Evolutionary conservation across 2,888 invertebrate genomes (phyloP).

Genomic region (Zhengitettix transpicula): DNA sequence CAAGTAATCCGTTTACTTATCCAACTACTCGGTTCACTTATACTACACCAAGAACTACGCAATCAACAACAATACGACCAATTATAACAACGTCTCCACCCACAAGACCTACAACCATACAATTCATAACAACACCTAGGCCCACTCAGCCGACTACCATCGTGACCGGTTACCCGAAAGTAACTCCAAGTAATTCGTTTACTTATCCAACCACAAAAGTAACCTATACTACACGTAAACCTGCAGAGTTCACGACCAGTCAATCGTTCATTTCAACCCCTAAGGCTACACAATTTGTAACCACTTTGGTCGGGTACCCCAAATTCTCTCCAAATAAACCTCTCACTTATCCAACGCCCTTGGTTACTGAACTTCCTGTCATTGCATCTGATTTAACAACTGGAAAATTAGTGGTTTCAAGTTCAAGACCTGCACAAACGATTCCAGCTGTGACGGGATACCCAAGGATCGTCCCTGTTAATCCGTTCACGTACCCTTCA

Average conservation of each 20-base stretch:
- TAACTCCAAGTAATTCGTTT: neutral
- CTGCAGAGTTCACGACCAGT: neutral
- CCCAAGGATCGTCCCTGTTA: neutral
- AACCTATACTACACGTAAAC: neutral
- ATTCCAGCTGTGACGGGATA: neutral
- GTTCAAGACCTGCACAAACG: neutral
- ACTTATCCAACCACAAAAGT: neutral
- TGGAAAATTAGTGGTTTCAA: neutral
- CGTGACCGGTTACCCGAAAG: neutral
- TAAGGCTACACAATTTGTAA: neutral
- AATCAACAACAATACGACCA: neutral
- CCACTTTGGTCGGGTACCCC: neutral
- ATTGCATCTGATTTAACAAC: neutral
- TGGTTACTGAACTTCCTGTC: no score
- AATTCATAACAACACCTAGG: no score
- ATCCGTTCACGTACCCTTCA: constrained; percentile 1
- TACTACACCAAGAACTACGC: no score
- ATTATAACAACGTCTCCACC: neutral
- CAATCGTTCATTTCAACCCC: neutral
- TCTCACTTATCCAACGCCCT: neutral
- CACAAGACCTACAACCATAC: neutral
- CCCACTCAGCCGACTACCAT: neutral
- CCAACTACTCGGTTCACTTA: no score
- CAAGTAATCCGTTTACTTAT: no score
- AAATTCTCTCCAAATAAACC: neutral